phyloP scores from a whole-genome alignment of 2,888 invertebrate species.

The Magallana nippona region DNA sequence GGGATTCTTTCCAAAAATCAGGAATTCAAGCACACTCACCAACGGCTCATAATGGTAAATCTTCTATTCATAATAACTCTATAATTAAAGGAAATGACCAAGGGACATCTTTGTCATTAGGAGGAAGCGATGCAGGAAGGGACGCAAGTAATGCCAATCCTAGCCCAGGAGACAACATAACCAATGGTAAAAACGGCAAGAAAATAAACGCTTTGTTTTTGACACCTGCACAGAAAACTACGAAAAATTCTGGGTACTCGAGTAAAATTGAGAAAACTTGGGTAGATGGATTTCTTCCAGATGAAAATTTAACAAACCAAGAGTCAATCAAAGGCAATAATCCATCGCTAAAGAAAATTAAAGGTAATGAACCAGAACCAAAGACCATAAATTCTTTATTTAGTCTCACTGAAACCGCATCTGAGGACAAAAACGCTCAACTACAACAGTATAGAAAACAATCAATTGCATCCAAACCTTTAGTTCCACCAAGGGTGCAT shows the following conservation, averaged over 20 bases:
- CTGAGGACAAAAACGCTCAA: background rate
- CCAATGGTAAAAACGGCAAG: slow-evolving; percentile 18
- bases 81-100: no score
- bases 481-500: background rate
- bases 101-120: no score
- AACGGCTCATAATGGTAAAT: no score
- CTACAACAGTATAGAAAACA: background rate
- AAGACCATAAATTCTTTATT: slow-evolving; percentile 10
- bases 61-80: no score
- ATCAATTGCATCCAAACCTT: background rate
- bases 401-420: background rate
- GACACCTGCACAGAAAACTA: background rate
- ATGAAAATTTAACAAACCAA: background rate
- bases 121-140: no score
- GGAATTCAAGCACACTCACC: no score
- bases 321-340: background rate
- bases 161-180: background rate
- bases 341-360: background rate
- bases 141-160: no score
- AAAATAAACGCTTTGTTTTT: slow-evolving; percentile 3
- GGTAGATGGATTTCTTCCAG: slow-evolving; percentile 6
- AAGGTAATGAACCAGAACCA: background rate
- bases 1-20: no score
- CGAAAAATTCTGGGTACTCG: background rate
- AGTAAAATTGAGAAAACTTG: slow-evolving; percentile 30